phyloP scores from a whole-genome alignment of 2,888 invertebrate species.

The Drosophila recens region DNA sequence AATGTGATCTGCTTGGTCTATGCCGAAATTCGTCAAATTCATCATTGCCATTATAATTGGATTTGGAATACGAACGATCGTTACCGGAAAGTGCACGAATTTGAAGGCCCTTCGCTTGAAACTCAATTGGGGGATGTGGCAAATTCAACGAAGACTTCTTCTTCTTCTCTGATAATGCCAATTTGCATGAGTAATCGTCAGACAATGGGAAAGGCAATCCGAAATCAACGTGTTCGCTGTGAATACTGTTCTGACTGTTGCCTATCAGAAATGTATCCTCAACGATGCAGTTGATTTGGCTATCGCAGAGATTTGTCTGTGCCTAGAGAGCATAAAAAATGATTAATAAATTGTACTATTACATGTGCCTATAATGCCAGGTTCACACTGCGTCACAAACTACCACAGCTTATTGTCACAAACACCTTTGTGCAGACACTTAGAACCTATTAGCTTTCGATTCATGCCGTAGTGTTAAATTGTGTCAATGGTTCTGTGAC shows the following conservation, averaged over 20 bases:
- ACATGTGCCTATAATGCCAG: no score
- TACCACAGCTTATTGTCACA: no score
- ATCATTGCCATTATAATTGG: background rate
- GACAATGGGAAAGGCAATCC: conserved; percentile 6
- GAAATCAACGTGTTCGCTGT: conserved; percentile 40
- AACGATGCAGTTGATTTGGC: conserved; percentile 46
- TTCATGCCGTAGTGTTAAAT: no score
- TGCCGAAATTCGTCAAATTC: background rate
- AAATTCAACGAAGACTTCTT: background rate
- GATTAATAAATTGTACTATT: background rate
- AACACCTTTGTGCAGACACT: no score
- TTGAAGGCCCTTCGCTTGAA: background rate
- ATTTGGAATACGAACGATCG: conserved; percentile 17
- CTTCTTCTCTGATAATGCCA: background rate
- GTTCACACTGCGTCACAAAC: no score
- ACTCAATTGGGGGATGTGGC: conserved; percentile 5
- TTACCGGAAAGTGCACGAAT: conserved; percentile 36
- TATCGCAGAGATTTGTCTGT: conserved; percentile 1
- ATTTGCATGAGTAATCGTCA: background rate
- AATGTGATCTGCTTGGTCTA: background rate
- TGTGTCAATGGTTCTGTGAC: no score
- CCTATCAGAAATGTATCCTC: conserved; percentile 45
- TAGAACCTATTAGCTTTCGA: no score
- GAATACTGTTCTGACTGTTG: conserved; percentile 38
- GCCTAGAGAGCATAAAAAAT: conserved; percentile 8